These are phyloP conservation scores for Mohoua ochrocephala DNA, from an alignment of 2,113 vertebrate genomes.

Conservation along the genomic window DNA sequence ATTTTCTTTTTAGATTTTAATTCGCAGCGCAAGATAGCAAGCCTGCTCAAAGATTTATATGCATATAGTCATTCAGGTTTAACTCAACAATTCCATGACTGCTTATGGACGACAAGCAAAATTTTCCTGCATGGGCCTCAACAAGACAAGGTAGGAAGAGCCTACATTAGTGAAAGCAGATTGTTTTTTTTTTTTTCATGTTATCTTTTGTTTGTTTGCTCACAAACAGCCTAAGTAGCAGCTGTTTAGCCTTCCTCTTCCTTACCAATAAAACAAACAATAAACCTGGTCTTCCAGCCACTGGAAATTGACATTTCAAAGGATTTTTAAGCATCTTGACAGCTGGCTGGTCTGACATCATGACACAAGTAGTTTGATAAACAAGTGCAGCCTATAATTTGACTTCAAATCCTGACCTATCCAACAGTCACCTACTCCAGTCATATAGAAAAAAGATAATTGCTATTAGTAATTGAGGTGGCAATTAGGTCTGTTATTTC, in stretches of 20 bases:
- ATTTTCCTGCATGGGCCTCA: neutral
- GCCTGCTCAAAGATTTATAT: neutral
- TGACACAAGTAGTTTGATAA: neutral
- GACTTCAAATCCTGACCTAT: neutral
- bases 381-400: neutral
- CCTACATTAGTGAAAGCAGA: neutral
- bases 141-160: neutral
- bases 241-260: neutral
- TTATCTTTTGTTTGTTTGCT: neutral
- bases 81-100: neutral
- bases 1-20: accelerated
- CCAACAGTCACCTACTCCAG: neutral
- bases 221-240: neutral
- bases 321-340: neutral
- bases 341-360: neutral
- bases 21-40: neutral
- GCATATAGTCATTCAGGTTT: neutral
- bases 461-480: neutral
- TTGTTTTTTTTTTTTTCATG: neutral
- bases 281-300: neutral
- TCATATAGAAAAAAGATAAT: neutral
- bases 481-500: neutral
- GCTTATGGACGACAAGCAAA: neutral
- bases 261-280: neutral
- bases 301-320: neutral